Base-by-base conservation (phyloP, 2,888 invertebrate genomes). In the Epinotia demarniana region DNA sequence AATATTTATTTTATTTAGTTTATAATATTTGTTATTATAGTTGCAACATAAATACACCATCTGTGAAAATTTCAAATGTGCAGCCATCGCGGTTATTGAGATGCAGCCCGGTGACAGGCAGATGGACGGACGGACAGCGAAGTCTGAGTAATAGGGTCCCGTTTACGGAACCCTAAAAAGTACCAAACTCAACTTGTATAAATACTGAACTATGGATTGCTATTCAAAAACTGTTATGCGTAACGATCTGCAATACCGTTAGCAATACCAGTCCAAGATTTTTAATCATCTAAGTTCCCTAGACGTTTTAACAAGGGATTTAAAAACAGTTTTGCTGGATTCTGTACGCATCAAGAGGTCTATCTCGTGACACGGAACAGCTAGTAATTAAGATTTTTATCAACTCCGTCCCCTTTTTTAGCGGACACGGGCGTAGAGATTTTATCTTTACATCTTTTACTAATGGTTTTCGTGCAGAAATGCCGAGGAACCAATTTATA, bases 381-480 rank as follows among this genome's bases (percentile, higher is more conserved):
- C 12, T 8, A 66, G 72, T 60, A 75, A 75, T 75, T 75, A 72
- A 67, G 46, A 75, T 64, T 74, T 74, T 74, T 71, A 75, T 62
- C 66, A 43, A 43, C 33, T 19, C 27, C 57, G 55, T 57, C 33
- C 39, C 66, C 57, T 6, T 69, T 71, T 68, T 75, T 71, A 66
- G 57, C 57, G 70, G 62, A 58, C 27, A 46, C 55, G 49, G 63
- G 12, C 61, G n/a, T 23, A 23, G 63, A 18, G 64, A 55, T 75
- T 70, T 66, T 66, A 60, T 75, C 43, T 61, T 66, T 71, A 61
- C 13, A 58, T 70, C 61, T 70, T 53, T 19, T 33, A 64, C 70
- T 75, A 75, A 75, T 70, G 64, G 70, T 60, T 75, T 69, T 74
- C 55, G 73, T 67, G 68, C 27, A 39, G 39, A 61, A 73, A 18